Evolutionary conservation across 2,888 invertebrate species (phyloP).

Genomic region (Acrobasis repandana): DNA sequence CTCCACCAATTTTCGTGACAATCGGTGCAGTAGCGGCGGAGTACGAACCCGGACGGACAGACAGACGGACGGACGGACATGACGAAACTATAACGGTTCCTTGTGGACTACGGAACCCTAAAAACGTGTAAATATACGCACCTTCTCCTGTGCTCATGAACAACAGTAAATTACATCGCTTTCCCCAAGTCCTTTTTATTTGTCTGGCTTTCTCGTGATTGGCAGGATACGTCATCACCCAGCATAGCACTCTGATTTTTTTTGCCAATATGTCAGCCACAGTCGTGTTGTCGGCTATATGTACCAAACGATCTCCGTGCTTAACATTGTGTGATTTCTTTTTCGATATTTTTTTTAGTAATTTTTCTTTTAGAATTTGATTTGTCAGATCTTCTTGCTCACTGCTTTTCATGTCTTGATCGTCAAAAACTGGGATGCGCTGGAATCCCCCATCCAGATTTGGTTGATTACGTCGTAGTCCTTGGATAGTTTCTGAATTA

Average conservation of each 20-base stretch:
- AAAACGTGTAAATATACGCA: constrained; percentile 55
- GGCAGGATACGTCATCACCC: constrained; percentile 23
- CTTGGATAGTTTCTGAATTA: no score
- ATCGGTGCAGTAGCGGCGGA: no score
- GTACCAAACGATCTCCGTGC: background rate
- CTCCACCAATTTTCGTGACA: no score
- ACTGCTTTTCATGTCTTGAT: no score
- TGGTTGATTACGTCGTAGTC: no score
- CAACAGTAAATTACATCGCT: constrained; percentile 87
- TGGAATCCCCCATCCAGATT: no score
- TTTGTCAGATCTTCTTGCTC: no score
- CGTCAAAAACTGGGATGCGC: no score
- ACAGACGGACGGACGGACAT: no score
- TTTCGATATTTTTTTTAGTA: background rate
- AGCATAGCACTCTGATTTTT: constrained; percentile 22
- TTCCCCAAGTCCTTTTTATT: constrained; percentile 90
- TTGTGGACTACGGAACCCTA: no score
- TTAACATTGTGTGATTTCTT: background rate
- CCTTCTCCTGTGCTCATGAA: constrained; percentile 24
- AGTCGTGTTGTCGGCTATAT: constrained; percentile 10
- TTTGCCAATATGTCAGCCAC: constrained; percentile 11
- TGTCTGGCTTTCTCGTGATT: constrained; percentile 11
- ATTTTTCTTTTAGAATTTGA: background rate
- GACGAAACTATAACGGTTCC: no score
- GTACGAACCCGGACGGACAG: no score